phyloP scores from a whole-genome alignment of 2,113 vertebrate species.

The Xyliphius kryptos region DNA sequence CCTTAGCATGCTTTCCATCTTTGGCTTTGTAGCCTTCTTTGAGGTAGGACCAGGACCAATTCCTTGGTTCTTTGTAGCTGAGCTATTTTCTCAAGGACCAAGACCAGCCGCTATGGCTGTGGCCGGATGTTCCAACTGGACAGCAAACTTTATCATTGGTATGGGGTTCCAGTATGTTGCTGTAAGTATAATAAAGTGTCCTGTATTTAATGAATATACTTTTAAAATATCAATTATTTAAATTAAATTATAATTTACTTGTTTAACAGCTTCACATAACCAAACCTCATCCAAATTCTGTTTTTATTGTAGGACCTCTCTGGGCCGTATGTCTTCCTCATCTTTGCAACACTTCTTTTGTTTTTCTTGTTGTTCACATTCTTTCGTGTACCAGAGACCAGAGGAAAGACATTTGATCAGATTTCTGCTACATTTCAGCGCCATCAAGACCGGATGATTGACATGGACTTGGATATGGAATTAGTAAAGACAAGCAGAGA shows the following conservation, averaged over 20 bases:
- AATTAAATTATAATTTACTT: no score
- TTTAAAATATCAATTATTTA: no score
- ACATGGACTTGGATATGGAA: constrained; percentile 57
- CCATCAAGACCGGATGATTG: constrained; percentile 62
- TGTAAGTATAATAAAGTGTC: constrained; percentile 56
- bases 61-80: constrained; percentile 87
- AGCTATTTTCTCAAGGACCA: constrained; percentile 85
- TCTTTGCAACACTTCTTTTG: constrained; percentile 76
- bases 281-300: background rate
- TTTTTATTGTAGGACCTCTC: constrained; percentile 60
- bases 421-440: constrained; percentile 71
- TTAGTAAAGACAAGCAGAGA: constrained; percentile 75
- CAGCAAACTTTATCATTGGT: constrained; percentile 80
- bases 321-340: constrained; percentile 83
- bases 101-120: constrained; percentile 82
- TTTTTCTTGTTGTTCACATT: constrained; percentile 83
- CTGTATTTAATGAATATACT: no score
- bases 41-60: constrained; percentile 86
- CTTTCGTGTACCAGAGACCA: constrained; percentile 82
- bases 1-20: constrained; percentile 78
- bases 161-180: constrained; percentile 82
- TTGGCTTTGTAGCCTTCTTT: constrained; percentile 86
- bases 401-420: constrained; percentile 84
- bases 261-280: no score
- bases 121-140: constrained; percentile 81